Percentiles rank a stretch among this genome's conserved stretches.
Conservation (phyloP, 2,797 vertebrate genomes). For the Anomalospiza imberbis region DNA sequence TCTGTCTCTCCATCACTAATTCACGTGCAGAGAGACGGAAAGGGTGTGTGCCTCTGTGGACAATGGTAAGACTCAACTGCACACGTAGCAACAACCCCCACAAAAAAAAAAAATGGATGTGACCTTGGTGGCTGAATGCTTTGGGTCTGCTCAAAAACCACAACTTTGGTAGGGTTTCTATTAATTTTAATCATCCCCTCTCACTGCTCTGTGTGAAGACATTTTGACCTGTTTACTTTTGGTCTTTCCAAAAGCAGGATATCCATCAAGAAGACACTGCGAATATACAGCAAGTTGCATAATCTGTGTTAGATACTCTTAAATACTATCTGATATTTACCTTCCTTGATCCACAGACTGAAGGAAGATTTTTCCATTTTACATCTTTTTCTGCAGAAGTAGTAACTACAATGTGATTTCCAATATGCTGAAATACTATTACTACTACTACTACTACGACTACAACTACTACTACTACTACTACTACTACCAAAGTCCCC, state of each 20-base stretch:
- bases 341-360: background rate
- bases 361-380: background rate
- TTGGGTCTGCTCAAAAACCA: background rate
- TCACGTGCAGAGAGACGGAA: background rate
- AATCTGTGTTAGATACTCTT: background rate
- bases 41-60: background rate
- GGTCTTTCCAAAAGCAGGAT: background rate
- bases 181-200: background rate
- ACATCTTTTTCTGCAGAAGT: background rate
- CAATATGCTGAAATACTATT: background rate
- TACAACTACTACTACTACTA: no score
- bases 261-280: background rate
- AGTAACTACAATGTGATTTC: background rate
- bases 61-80: background rate
- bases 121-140: background rate
- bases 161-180: background rate
- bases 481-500: background rate
- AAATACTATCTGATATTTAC: background rate
- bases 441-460: background rate
- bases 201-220: background rate
- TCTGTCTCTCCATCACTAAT: background rate
- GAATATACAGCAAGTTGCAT: background rate
- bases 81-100: fast-evolving
- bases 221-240: background rate
- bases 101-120: background rate